Conservation (phyloP, 2,113 vertebrate species). For the Suncus etruscus region DNA sequence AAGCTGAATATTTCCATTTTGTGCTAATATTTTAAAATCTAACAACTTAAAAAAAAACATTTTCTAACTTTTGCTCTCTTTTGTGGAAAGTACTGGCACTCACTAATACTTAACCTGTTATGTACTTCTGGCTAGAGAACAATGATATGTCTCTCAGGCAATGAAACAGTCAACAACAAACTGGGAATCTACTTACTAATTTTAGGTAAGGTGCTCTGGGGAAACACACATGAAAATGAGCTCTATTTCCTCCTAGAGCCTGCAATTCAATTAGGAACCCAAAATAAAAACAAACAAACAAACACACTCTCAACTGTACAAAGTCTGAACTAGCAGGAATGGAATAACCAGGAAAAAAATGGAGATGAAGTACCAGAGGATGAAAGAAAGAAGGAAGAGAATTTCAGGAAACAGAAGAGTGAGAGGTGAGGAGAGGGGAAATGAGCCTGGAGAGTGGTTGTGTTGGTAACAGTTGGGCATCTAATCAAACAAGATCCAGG, state of each 20-base stretch:
- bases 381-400: not conserved
- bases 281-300: not conserved
- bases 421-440: not conserved
- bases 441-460: not conserved
- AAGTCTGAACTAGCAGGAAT: not conserved
- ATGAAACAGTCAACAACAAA: not conserved
- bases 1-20: constrained; percentile 28
- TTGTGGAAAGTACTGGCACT: not conserved
- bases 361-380: not conserved
- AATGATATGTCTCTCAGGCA: not conserved
- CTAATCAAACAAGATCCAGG: not conserved
- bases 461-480: not conserved
- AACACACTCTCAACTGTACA: not conserved
- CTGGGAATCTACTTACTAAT: not conserved
- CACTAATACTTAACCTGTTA: not conserved
- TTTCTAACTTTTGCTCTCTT: not conserved
- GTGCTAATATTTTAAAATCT: constrained; percentile 16
- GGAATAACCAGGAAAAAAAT: not conserved
- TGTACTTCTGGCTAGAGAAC: not conserved
- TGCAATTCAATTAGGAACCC: constrained; percentile 5
- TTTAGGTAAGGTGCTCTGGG: not conserved
- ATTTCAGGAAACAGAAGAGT: not conserved
- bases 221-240: not conserved
- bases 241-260: not conserved
- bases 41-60: constrained; percentile 1